These are phyloP conservation scores for Halocaridina rubra DNA, from an alignment of 2,888 invertebrate species.

Conservation along the genomic window DNA sequence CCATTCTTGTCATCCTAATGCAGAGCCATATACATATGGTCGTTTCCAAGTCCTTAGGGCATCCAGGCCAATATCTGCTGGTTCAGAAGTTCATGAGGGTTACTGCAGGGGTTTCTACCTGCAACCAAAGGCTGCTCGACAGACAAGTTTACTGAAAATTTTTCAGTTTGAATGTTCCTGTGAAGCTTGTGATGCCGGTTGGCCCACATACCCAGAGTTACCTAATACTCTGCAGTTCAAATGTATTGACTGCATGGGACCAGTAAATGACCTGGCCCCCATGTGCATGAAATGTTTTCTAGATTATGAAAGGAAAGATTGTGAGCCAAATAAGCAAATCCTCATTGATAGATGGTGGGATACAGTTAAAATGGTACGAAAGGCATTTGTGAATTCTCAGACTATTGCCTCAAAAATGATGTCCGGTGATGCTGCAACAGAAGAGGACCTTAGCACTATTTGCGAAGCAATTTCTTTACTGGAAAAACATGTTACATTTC, in stretches of 20 bases:
- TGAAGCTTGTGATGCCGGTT: neutral
- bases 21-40: neutral
- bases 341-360: neutral
- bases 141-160: neutral
- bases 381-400: neutral
- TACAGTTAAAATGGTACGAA: neutral
- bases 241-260: neutral
- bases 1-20: neutral
- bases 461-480: neutral
- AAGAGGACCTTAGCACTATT: neutral
- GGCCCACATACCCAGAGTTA: neutral
- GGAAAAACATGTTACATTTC: neutral
- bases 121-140: neutral
- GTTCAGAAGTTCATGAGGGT: neutral
- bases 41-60: neutral
- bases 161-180: neutral
- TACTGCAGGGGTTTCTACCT: neutral
- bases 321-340: neutral
- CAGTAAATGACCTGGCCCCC: neutral
- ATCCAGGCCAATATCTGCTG: neutral
- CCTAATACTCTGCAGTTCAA: neutral
- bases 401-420: neutral
- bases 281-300: neutral
- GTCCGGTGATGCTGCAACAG: neutral
- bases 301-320: neutral